These are phyloP conservation scores for Lepilemur septentrionalis DNA, from an alignment of 2,797 vertebrate genomes.

Conservation along the genomic window DNA sequence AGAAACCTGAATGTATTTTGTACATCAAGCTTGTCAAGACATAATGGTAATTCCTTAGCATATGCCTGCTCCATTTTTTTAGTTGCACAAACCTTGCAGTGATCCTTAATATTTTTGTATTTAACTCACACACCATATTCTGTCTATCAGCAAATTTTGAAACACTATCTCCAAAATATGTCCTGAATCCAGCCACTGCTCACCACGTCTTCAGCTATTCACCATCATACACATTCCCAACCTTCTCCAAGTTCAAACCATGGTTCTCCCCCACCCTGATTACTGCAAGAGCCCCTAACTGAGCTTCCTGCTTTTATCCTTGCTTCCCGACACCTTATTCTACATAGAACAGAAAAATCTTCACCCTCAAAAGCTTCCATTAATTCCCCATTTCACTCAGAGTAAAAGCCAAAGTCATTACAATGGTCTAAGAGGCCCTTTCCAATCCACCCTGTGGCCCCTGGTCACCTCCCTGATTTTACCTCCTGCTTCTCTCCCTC, in stretches of 20 bases:
- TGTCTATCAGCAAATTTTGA: constrained; percentile 6
- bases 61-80: neutral
- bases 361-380: neutral
- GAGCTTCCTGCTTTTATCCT: neutral
- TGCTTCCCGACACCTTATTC: neutral
- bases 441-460: neutral
- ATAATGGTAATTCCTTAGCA: neutral
- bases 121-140: neutral
- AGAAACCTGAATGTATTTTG: neutral
- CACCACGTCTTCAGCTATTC: neutral
- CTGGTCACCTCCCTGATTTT: neutral
- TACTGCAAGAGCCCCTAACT: neutral
- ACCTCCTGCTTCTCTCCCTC: neutral
- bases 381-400: neutral
- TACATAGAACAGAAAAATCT: neutral
- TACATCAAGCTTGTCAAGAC: neutral
- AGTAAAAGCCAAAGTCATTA: neutral
- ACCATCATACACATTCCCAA: neutral
- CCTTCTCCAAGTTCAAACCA: neutral
- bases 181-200: neutral
- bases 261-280: neutral
- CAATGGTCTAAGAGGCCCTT: neutral
- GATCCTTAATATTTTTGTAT: neutral
- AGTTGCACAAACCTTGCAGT: neutral
- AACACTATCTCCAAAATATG: neutral